These are phyloP conservation scores for Oxycera nigricornis DNA, from an alignment of 2,888 invertebrate species.

Conservation along the genomic window DNA sequence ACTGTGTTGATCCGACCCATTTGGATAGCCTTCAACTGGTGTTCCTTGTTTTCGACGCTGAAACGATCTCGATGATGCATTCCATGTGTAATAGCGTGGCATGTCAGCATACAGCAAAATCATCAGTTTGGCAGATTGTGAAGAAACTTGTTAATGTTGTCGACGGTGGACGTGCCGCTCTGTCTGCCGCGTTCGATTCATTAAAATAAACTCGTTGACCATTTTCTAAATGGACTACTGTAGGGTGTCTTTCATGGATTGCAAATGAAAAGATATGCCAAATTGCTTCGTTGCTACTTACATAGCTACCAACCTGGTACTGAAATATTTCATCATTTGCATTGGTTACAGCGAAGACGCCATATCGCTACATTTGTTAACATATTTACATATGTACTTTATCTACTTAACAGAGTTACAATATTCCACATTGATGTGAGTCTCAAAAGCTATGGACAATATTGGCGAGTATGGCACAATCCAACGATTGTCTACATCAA, in stretches of 20 bases:
- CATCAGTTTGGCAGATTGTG: conserved; percentile 51
- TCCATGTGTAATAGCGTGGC: conserved; percentile 52
- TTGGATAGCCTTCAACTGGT: conserved; percentile 37
- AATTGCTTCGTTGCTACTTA: conserved; percentile 50
- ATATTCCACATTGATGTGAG: conserved; percentile 59
- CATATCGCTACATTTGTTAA: conserved; percentile 59
- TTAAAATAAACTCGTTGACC: conserved; percentile 53
- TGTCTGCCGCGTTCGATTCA: conserved; percentile 46
- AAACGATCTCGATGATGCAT: conserved; percentile 41
- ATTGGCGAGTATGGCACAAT: conserved; percentile 56
- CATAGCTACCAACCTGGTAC: conserved; percentile 44
- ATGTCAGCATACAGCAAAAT: conserved; percentile 53
- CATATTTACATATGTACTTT: conserved; percentile 61
- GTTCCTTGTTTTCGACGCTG: conserved; percentile 10
- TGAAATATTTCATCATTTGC: neutral
- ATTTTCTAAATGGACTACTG: conserved; percentile 43
- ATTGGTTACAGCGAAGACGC: too few species aligned
- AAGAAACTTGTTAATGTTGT: conserved; percentile 53
- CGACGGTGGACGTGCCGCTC: conserved; percentile 43
- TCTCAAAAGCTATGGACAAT: conserved; percentile 52
- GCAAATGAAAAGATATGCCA: conserved; percentile 48
- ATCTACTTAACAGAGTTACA: conserved; percentile 60
- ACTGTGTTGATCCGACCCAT: conserved; percentile 55
- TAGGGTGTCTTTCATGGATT: conserved; percentile 49
- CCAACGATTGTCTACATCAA: too few species aligned